phyloP scores from a whole-genome alignment of 2,797 vertebrate genomes.

The Chloroceryle inda region DNA sequence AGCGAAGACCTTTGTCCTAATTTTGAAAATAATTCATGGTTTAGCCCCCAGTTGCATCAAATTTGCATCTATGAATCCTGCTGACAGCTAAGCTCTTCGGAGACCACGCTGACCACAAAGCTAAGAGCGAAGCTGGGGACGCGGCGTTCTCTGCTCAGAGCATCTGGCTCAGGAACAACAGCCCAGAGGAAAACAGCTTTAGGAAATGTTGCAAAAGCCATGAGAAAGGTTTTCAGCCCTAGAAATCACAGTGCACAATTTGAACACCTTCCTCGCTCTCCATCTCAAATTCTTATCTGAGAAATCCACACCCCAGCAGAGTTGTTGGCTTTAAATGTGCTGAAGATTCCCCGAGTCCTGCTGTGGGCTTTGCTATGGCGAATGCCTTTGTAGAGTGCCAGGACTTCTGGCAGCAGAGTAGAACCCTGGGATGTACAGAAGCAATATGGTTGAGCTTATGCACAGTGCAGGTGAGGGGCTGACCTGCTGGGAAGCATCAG shows the following conservation, averaged over 20 bases:
- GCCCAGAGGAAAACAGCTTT: conserved; percentile 4
- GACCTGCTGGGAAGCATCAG: not conserved
- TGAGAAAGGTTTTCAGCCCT: not conserved
- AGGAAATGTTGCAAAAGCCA: not conserved
- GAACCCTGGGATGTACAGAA: not conserved
- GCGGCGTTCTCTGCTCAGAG: not conserved
- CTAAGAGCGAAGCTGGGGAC: not conserved
- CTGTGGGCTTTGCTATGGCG: not conserved
- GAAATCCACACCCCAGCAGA: not conserved
- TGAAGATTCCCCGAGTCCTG: not conserved
- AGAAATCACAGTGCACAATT: not conserved
- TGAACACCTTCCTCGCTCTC: not conserved
- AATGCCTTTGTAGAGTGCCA: not conserved
- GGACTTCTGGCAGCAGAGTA: not conserved
- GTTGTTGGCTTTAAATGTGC: not conserved
- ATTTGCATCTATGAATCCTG: conserved; percentile 29
- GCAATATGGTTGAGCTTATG: not conserved
- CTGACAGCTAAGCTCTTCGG: conserved; percentile 22
- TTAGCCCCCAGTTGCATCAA: conserved; percentile 21
- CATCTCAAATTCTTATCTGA: not conserved
- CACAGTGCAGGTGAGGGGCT: not conserved
- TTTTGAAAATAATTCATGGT: conserved; percentile 26
- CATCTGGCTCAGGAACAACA: conserved; percentile 18
- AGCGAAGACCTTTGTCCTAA: not conserved
- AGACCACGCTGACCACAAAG: conserved; percentile 18